These are phyloP conservation scores for Protosalanx chinensis DNA, from an alignment of 2,797 vertebrate genomes.

Conservation along the genomic window DNA sequence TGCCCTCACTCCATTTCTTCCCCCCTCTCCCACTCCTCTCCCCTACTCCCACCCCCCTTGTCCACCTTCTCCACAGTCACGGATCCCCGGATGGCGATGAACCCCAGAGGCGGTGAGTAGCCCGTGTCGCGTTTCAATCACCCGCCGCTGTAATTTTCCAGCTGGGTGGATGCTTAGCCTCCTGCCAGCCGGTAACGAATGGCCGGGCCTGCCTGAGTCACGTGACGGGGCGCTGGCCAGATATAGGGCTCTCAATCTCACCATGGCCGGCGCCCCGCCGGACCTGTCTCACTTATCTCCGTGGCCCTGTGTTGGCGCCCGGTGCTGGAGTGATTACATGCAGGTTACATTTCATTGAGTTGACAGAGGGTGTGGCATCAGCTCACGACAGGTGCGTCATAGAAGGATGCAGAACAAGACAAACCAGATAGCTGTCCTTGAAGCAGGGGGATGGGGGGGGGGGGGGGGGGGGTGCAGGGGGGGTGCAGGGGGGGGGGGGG, in stretches of 20 bases:
- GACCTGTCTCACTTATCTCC: slow-evolving; percentile 28
- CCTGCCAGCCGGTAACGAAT: slow-evolving; percentile 61
- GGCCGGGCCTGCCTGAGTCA: slow-evolving; percentile 38
- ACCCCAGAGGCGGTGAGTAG: slow-evolving; percentile 72
- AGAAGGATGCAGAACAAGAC: not conserved
- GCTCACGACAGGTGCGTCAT: not conserved
- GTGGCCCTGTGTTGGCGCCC: slow-evolving; percentile 40
- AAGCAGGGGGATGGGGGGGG: too few species aligned
- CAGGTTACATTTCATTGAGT: slow-evolving; percentile 14
- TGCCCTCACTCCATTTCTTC: not conserved
- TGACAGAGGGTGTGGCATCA: not conserved
- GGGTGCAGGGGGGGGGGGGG: too few species aligned
- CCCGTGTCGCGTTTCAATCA: slow-evolving; percentile 65
- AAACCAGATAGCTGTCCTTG: not conserved
- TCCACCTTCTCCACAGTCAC: slow-evolving; percentile 55
- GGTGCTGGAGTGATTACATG: slow-evolving; percentile 26
- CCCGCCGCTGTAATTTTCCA: slow-evolving; percentile 67
- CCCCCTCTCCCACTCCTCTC: slow-evolving; percentile 11
- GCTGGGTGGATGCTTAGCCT: slow-evolving; percentile 62
- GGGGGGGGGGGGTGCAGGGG: too few species aligned
- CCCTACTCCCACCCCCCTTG: slow-evolving; percentile 17
- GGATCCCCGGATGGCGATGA: slow-evolving; percentile 72
- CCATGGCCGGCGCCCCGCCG: slow-evolving; percentile 15
- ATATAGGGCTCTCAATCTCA: slow-evolving; percentile 37
- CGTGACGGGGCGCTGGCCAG: slow-evolving; percentile 37